Base-by-base conservation (phyloP, 2,888 invertebrate species). In the Scelioninae gen. 1 region DNA sequence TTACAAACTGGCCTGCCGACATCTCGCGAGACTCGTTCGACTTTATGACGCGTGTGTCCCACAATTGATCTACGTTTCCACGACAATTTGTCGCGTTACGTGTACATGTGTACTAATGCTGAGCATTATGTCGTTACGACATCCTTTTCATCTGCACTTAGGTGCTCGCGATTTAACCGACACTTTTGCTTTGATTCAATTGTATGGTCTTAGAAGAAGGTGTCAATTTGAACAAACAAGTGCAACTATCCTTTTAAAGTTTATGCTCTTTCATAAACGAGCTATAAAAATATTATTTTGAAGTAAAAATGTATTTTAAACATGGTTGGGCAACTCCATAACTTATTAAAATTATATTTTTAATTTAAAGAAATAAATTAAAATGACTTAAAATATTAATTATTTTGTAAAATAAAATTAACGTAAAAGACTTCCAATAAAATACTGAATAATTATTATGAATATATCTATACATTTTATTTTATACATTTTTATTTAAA, bases 61-160 rank as follows among this genome's bases (percentile, higher is more conserved):
- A 62, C 77, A 55, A 68, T 68, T 69, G 77, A 69, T 55, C 45
- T 6, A 55, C 68, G 68, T 77, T 77, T 77, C 77, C 77, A 77
- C 77, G 77, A 62, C 77, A 77, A 77, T 77, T 77, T 77, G 62
- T 68, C 76, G 51, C 13, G 56, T 56, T 68, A 60, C 43, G 31
- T 23, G 65, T 31, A n/a, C 68, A 51, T 49, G 49, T 63, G 49
- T 29, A 49, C 49, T 34, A 13, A 63, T 34, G 29, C 43, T 11
- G 31, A 13, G 49, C 15, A 49, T 63, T 63, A 63, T 49, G 63
- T 34, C 47, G 49, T 63, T 63, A 34, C 63, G 49, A 63, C 63
- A 49, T 49, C 32, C 63, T 34, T 49, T 34, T 49, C 16, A 47
- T 63, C 16, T 13, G 31, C 62, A 10, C 5, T 55, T 7, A 5